Evolutionary conservation across 2,888 invertebrate species (phyloP), one percentile per base, ranked within the genome.

Genomic region (Drosophila sordidapex): DNA sequence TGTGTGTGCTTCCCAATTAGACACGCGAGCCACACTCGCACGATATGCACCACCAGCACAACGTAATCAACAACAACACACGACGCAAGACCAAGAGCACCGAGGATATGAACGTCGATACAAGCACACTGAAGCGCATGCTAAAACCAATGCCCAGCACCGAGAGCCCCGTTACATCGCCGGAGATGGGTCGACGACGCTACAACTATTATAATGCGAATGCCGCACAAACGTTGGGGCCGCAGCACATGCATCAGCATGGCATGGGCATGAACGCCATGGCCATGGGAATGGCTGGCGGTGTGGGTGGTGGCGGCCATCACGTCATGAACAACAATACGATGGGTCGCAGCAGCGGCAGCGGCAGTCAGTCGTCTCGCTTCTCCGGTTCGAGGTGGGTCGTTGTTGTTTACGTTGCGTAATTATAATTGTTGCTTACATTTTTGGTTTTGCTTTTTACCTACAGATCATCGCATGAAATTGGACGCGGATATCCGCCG

Each of bases 131-230:
- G 85, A 98, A 98, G 93, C 95, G 97, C 79, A 98, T 99, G 97
- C 94, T 99, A 85, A 98, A 98, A 91, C 98, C 98, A 58, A 97
- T 99, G 96, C 97, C 98, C 31, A 97, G 97, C 82, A 96, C 96
- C 68, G 97, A 97, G 92, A 97, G 97, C 91, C 97, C 97, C 2
- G 97, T 97, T 60, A 98, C 98, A 57, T 98, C 97, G 66, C 98
- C 98, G 21, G 98, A 98, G 94, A 97, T 97, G 96, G 96, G 96
- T 27, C 95, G 97, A 57, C 95, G 97, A 54, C 94, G 97, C 60
- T 97, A 97, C 92, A 95, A 95, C 91, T 95, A 95, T 87, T 95
- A 95, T 87, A 94, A 94, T 79, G 93, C 93, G 69, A 93, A 93
- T 72, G 92, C 94, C 11, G 87, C 91, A 62, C 92, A 91, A 60